Conservation (phyloP, 2,888 invertebrate species). For the Drosophila rubida region DNA sequence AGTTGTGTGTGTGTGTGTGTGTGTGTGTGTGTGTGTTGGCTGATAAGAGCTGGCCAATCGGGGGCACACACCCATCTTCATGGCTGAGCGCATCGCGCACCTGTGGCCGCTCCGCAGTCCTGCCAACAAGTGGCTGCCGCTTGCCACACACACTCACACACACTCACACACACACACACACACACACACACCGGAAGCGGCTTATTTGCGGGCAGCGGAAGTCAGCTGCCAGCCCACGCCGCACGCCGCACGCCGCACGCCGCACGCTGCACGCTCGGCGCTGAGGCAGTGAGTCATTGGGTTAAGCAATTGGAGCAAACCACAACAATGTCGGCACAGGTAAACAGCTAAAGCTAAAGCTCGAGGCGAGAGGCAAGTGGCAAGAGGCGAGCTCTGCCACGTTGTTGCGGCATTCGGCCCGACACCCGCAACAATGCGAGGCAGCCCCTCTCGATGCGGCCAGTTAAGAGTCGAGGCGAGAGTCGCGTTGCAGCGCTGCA, state of each 20-base stretch:
- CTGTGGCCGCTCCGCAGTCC: conserved; percentile 18
- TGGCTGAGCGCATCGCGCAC: conserved; percentile 29
- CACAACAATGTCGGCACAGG: conserved; percentile 34
- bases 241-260: no score
- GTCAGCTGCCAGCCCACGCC: conserved; percentile 37
- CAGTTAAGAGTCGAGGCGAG: no score
- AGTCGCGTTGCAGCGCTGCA: not conserved
- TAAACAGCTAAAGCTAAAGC: no score
- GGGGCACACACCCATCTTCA: conserved; percentile 26
- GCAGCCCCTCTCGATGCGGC: no score
- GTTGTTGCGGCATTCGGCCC: conserved; percentile 14
- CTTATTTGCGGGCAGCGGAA: conserved; percentile 67
- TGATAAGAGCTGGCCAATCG: no score
- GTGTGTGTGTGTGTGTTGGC: conserved; percentile 9
- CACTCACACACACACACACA: conserved; percentile 4
- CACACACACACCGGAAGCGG: conserved; percentile 54
- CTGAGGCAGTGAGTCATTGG: conserved; percentile 60
- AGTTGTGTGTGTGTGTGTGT: no score
- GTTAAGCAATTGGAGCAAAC: conserved; percentile 34
- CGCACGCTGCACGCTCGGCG: no score
- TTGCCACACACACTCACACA: conserved; percentile 20
- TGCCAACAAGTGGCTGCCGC: conserved; percentile 34
- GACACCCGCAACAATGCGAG: conserved; percentile 36
- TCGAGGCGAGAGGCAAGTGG: no score
- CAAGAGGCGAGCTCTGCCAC: no score